Conservation (phyloP, 2,888 invertebrate species). For the Himalopsyche kuldschensis region DNA sequence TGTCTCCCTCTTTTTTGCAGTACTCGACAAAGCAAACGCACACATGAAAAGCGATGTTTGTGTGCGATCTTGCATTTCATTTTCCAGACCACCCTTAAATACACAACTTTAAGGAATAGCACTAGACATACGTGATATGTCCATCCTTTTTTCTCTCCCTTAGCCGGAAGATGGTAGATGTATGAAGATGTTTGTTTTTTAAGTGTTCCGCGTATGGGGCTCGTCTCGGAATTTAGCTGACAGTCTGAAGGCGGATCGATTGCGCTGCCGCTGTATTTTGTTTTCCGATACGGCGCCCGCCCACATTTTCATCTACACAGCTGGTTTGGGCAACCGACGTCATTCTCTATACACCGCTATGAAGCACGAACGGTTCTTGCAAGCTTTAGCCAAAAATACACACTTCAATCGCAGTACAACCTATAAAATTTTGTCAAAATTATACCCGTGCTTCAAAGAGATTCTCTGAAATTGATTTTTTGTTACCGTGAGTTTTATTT, state of each 20-base stretch:
- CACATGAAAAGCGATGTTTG: background rate
- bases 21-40: background rate
- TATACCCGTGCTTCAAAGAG: background rate
- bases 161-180: background rate
- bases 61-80: background rate
- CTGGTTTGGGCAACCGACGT: background rate
- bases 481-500: background rate
- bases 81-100: background rate
- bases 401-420: background rate
- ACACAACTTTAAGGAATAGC: background rate
- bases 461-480: background rate
- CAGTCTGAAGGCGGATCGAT: slow-evolving; percentile 1
- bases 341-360: background rate
- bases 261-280: background rate
- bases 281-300: background rate
- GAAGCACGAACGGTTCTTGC: background rate
- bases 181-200: background rate
- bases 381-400: background rate
- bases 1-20: background rate
- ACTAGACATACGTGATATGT: background rate
- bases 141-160: background rate
- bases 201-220: background rate
- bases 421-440: background rate
- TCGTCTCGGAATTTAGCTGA: background rate
- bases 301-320: slow-evolving; percentile 1